Base-by-base conservation (phyloP, 2,113 vertebrate genomes). In the Dermatemys mawii region DNA sequence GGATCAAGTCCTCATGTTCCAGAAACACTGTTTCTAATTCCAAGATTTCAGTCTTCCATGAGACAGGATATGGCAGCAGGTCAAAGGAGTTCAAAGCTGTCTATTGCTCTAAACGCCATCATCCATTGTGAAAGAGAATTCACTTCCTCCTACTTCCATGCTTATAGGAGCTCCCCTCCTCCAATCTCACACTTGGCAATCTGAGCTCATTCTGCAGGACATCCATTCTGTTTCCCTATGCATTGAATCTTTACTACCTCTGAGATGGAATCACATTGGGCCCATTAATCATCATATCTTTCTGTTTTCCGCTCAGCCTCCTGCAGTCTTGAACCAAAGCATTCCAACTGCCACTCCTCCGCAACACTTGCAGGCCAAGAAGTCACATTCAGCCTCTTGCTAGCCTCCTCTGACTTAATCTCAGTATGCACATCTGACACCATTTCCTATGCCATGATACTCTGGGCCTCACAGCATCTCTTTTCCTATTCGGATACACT, bases 211-310 rank as follows among this genome's bases (percentile, higher is more conserved):
- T 81, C 84, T 78, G 86, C 81, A 32, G 60, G 48, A 53, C 54
- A 0, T 24, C 89, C 88, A 81, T 87, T 84, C 93, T 55, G 79
- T 49, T 46, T 81, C 29, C 53, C 87, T 82, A 44, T 70, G 76
- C 49, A 50, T 38, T 54, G 49, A 60, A 80, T 81, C 70, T 83
- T 67, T 27, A 14, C 83, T 29, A n/a, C 38, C 38, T 90, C 95
- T 81, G 89, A 49, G 85, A 19, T 92, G 93, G 87, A 90, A 55
- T 67, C 63, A 38, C n/a, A 5, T 0, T 38, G 54, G 49, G 54
- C 90, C 84, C 87, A 92, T 93, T 86, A 81, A 94, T 95, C 97
- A 92, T 67, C 89, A 90, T 83, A 51, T 84, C 84, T 79, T 89
- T 57, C 83, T 35, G 38, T 4, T 83, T 91, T 84, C 90, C 5